phyloP scores from a whole-genome alignment of 2,797 vertebrate species.

The Tauraco hartlaubi region DNA sequence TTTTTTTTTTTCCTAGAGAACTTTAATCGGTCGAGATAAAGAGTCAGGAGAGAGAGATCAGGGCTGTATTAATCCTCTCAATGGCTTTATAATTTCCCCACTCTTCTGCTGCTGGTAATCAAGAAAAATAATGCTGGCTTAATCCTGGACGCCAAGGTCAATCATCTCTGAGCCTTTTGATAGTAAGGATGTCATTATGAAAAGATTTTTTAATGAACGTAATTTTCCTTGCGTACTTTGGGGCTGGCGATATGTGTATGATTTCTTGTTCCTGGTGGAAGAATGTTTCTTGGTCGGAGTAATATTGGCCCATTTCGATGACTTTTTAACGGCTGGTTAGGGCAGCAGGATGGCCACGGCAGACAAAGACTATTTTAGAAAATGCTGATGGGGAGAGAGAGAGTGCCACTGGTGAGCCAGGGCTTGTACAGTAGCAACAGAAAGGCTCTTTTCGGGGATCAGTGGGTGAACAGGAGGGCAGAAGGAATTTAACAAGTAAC shows the following conservation, averaged over 20 bases:
- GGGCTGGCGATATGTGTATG: neutral
- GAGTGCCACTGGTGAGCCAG: neutral
- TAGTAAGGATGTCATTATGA: constrained; percentile 58
- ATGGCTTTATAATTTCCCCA: constrained; percentile 82
- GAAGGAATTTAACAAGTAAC: neutral
- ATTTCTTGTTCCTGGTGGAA: constrained; percentile 7
- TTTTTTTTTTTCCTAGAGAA: constrained; percentile 64
- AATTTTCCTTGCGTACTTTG: neutral
- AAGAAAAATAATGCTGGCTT: constrained; percentile 79
- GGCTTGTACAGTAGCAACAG: neutral
- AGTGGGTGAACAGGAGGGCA: neutral
- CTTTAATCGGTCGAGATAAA: constrained; percentile 84
- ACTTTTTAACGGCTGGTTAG: constrained; percentile 25
- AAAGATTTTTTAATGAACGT: constrained; percentile 52
- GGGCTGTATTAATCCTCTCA: constrained; percentile 81
- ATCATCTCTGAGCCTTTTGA: constrained; percentile 66
- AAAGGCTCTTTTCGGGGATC: neutral
- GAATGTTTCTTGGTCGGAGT: constrained; percentile 27
- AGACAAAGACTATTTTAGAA: neutral
- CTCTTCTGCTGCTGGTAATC: constrained; percentile 78
- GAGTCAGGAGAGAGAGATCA: constrained; percentile 78
- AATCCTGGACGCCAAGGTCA: constrained; percentile 75
- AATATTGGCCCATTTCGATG: constrained; percentile 6
- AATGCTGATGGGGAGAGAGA: neutral
- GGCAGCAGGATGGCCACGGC: neutral